Conservation (phyloP, 2,113 vertebrate genomes). For the Eulemur rufifrons region DNA sequence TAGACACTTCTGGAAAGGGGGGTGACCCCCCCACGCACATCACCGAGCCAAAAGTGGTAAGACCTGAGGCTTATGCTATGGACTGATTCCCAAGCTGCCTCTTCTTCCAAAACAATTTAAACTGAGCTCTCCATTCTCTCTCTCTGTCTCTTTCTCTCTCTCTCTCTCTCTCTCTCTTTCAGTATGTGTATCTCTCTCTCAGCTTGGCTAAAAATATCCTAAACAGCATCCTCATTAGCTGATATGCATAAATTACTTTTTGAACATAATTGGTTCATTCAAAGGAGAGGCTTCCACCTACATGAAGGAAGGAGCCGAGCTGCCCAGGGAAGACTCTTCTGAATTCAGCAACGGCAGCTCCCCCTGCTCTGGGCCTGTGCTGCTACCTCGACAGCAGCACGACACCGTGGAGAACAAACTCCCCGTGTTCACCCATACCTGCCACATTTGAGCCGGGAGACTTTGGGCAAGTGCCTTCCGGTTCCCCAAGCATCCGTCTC, state of each 20-base stretch:
- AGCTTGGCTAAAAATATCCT: slow-evolving; percentile 69
- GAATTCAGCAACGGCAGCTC: slow-evolving; percentile 23
- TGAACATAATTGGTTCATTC: slow-evolving; percentile 71
- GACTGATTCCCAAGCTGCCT: slow-evolving; percentile 21
- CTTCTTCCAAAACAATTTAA: slow-evolving; percentile 39
- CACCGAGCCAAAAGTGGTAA: neutral
- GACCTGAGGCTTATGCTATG: neutral
- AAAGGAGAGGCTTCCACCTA: slow-evolving; percentile 62
- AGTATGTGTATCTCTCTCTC: neutral
- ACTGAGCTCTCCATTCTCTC: neutral
- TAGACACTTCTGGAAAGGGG: neutral
- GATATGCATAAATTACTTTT: slow-evolving; percentile 74
- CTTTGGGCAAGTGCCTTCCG: slow-evolving; percentile 41
- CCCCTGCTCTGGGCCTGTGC: neutral
- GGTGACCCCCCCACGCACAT: neutral
- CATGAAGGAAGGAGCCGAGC: slow-evolving; percentile 42
- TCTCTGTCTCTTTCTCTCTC: neutral
- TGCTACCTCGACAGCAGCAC: neutral
- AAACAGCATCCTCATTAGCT: slow-evolving; percentile 69
- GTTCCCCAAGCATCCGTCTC: neutral
- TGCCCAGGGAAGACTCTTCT: neutral
- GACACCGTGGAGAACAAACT: neutral
- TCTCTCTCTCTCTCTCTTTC: neutral
- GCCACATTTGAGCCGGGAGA: neutral
- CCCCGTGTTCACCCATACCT: neutral